phyloP scores from a whole-genome alignment of 1,140 invertebrate genomes.

The Drosophila subobscura region DNA sequence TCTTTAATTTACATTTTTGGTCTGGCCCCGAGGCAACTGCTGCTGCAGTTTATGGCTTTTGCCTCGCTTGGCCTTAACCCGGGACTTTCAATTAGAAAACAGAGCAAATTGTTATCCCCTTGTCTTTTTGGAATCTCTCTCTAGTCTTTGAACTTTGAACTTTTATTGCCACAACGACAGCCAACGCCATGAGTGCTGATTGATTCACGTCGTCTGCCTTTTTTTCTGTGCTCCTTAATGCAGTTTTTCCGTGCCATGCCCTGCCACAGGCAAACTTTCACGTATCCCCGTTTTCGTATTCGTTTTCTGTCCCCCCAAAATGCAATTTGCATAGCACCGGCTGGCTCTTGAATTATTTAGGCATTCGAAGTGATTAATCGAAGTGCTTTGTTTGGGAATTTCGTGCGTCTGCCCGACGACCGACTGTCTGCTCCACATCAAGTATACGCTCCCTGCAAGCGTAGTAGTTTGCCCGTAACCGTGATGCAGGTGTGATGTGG shows the following conservation, averaged over 20 bases:
- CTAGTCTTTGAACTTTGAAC: slow-evolving; percentile 46
- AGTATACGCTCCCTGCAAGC: slow-evolving; percentile 51
- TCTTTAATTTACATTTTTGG: slow-evolving; percentile 38
- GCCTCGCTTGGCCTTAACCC: slow-evolving; percentile 4
- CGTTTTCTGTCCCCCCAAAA: slow-evolving; percentile 25
- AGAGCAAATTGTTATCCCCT: slow-evolving; percentile 21
- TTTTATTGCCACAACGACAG: slow-evolving; percentile 19
- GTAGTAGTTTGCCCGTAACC: slow-evolving; percentile 30
- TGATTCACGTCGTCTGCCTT: slow-evolving; percentile 35
- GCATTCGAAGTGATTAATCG: slow-evolving; percentile 69
- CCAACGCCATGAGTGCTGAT: slow-evolving; percentile 15
- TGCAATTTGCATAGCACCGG: slow-evolving; percentile 64
- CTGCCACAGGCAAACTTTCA: no score
- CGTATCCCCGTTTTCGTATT: slow-evolving; percentile 5
- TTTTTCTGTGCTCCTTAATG: slow-evolving; percentile 32
- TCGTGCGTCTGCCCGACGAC: slow-evolving; percentile 34
- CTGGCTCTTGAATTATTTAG: slow-evolving; percentile 60
- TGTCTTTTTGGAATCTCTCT: no score
- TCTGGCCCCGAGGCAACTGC: slow-evolving; percentile 27
- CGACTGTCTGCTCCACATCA: slow-evolving; percentile 29
- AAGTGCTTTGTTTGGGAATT: slow-evolving; percentile 59
- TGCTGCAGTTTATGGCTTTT: slow-evolving; percentile 59
- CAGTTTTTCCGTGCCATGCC: slow-evolving; percentile 1
- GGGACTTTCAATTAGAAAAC: neutral
- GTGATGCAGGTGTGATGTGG: slow-evolving; percentile 38